Evolutionary conservation across 2,888 invertebrate species (phyloP), one percentile per base, ranked within the genome.

Genomic region (Pterostichus madidus): DNA sequence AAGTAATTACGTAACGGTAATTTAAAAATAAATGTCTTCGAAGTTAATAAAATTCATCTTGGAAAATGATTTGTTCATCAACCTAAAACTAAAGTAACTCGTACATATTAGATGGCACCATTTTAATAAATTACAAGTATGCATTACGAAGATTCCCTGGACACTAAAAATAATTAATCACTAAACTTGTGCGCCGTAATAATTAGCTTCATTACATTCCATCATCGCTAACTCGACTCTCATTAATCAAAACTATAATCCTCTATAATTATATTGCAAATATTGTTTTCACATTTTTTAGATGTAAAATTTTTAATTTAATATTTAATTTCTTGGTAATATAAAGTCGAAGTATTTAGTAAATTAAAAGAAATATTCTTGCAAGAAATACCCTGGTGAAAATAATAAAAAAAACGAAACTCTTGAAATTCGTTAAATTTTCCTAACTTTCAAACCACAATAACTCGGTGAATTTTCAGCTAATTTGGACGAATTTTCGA

Each of bases 121-220:
- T 64, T 64, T 64, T 64, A 35, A 35, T 64, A 64, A 64, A 64
- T 64, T 64, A 64, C 64, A 64, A 64, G 35, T 35, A 13, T 64
- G 35, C 35, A 64, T 64, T 35, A 64, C 35, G n/a, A 35, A 61
- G 32, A 61, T n/a, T 61, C 61, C 61, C 61, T 61, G 35, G 61
- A 61, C 61, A 32, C 61, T 35, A 64, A 35, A 64, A 35, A 64
- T 64, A 64, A 64, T 64, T 64, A 64, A 64, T 35, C 35, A 64
- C 13, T 35, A 64, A 64, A 64, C 35, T 64, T 35, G 32, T 13
- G 2, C 35, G 13, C 32, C 64, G 64, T 35, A 2, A 64, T 64
- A 64, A 64, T 64, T 64, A 64, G 64, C 64, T 64, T 64, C 64
- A 64, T 64, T 64, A 64, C 35, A 64, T 35, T 64, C 31, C 64